A percentile compares a stretch with the other conserved stretches of the same genome.
Conservation (phyloP, 2,113 vertebrate species). For the Archocentrus centrarchus region DNA sequence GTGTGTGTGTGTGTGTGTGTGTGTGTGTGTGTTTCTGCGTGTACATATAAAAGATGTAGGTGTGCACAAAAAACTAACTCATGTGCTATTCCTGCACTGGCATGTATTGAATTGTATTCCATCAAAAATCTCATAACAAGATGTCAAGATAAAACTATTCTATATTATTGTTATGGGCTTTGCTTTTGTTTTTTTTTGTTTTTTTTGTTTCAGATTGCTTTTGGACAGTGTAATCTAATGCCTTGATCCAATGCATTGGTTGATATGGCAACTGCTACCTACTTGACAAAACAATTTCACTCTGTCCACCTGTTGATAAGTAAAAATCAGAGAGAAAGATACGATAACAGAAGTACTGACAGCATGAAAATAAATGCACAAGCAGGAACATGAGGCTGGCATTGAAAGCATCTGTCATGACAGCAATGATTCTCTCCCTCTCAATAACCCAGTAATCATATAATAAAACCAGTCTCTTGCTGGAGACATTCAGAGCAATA, state of each 20-base stretch:
- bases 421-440: slow-evolving; percentile 7
- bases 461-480: slow-evolving; percentile 31
- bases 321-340: slow-evolving; percentile 6
- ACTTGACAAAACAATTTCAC: slow-evolving; percentile 22
- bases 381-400: background rate
- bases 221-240: slow-evolving; percentile 23
- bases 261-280: slow-evolving; percentile 60
- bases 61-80: background rate
- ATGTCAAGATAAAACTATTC: slow-evolving; percentile 14
- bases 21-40: too few species aligned
- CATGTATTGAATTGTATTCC: slow-evolving; percentile 6
- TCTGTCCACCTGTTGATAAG: slow-evolving; percentile 56
- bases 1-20: background rate
- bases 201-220: slow-evolving; percentile 19
- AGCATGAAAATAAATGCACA: slow-evolving; percentile 25
- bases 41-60: too few species aligned
- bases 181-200: background rate
- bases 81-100: background rate
- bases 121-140: slow-evolving; percentile 25
- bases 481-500: background rate
- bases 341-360: background rate
- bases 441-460: slow-evolving; percentile 34
- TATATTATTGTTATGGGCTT: background rate
- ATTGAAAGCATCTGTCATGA: slow-evolving; percentile 31
- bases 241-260: slow-evolving; percentile 42